Evolutionary conservation across 53 echinoderm and acorn worm genomes (phyloP).

Genomic region (Astropecten irregularis): DNA sequence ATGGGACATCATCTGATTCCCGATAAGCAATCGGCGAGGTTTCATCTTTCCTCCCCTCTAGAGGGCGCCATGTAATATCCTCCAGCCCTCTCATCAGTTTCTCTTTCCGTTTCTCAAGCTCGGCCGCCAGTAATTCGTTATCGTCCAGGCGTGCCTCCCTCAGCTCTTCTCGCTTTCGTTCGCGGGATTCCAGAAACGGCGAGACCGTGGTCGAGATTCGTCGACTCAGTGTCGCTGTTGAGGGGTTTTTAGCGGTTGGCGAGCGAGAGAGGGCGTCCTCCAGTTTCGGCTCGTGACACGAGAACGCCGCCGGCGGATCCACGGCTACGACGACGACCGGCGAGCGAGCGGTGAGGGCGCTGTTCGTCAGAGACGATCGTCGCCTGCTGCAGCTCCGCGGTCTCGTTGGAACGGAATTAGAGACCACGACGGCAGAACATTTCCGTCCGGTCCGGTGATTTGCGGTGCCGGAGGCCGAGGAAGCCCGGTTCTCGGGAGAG

Average conservation of each 20-base stretch:
- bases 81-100: conserved; percentile 26
- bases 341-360: not conserved
- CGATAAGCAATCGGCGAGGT: not conserved
- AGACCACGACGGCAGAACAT: not conserved
- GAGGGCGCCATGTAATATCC: conserved; percentile 27
- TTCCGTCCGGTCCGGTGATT: conserved; percentile 2
- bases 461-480: not conserved
- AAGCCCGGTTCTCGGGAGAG: not conserved
- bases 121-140: conserved; percentile 18
- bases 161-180: conserved; percentile 23
- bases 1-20: not conserved
- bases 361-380: not conserved
- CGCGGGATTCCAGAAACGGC: conserved; percentile 38
- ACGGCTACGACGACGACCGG: not conserved
- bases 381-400: not conserved
- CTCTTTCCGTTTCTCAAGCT: conserved; percentile 33
- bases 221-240: not conserved
- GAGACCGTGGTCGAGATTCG: conserved; percentile 19
- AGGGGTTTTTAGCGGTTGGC: not conserved
- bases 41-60: not conserved
- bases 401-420: not conserved
- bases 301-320: conserved; percentile 41
- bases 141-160: conserved; percentile 38
- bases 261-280: conserved; percentile 27
- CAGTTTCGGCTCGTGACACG: conserved; percentile 31